phyloP scores from a whole-genome alignment of 2,113 vertebrate species.

The Rhynchomys soricoides region DNA sequence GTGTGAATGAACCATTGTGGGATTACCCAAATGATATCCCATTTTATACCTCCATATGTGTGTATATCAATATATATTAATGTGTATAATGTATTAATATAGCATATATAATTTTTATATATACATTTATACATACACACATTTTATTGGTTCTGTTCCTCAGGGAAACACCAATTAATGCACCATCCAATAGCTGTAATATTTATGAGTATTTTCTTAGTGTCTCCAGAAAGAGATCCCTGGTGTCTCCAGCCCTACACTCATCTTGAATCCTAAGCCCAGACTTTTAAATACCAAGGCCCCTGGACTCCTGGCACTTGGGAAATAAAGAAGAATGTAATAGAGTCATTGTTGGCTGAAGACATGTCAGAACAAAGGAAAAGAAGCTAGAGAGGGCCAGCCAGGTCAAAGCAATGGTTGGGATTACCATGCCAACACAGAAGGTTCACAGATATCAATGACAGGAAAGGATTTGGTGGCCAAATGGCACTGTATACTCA shows the following conservation, averaged over 20 bases:
- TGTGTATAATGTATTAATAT: too few species aligned
- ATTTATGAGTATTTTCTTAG: not conserved
- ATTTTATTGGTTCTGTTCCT: too few species aligned
- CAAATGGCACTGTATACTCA: not conserved
- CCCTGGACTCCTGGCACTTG: not conserved
- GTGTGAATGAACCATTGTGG: too few species aligned
- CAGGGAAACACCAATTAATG: not conserved
- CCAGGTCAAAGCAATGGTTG: too few species aligned
- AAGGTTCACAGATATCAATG: not conserved
- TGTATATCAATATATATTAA: too few species aligned
- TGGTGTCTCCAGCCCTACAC: not conserved
- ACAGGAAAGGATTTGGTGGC: not conserved
- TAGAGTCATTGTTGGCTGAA: not conserved
- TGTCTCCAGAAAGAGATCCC: not conserved
- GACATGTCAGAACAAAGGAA: not conserved
- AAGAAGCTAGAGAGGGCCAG: not conserved
- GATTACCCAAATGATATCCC: too few species aligned
- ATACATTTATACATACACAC: too few species aligned
- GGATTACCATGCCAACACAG: not conserved
- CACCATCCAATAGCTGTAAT: not conserved
- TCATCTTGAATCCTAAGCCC: too few species aligned
- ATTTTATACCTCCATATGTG: too few species aligned
- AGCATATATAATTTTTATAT: too few species aligned
- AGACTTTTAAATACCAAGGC: not conserved
- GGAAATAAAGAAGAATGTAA: not conserved